Percentiles rank a stretch among this genome's conserved stretches.
Conservation (phyloP, 2,888 invertebrate genomes). For the Polydrusus cervinus region DNA sequence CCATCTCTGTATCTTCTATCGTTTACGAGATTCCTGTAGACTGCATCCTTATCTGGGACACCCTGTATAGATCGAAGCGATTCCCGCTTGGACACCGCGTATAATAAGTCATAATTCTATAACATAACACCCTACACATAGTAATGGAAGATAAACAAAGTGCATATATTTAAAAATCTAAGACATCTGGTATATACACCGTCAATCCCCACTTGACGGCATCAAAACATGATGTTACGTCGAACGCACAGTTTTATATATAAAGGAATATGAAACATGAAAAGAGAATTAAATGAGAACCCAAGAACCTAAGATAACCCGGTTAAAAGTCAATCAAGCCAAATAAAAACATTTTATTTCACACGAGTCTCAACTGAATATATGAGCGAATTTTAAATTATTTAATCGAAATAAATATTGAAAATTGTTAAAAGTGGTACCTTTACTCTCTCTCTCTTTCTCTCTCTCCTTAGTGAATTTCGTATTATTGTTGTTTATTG, state of each 20-base stretch:
- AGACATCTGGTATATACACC: slow-evolving; percentile 7
- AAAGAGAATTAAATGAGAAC: slow-evolving; percentile 6
- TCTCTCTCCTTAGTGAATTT: no score
- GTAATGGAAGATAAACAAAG: no score
- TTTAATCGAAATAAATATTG: background rate
- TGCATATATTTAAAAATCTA: no score
- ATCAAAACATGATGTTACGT: slow-evolving; percentile 19
- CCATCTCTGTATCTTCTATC: no score
- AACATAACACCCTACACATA: no score
- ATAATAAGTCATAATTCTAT: no score
- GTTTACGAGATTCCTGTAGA: no score
- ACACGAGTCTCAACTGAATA: background rate
- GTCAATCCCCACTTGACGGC: background rate
- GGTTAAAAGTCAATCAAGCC: background rate
- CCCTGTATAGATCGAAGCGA: no score
- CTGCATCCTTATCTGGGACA: no score
- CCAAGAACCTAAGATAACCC: slow-evolving; percentile 10
- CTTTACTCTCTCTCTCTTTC: no score
- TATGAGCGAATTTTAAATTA: background rate
- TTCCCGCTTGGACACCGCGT: no score
- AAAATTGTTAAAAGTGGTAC: background rate
- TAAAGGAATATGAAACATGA: slow-evolving; percentile 2
- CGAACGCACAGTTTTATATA: slow-evolving; percentile 10
- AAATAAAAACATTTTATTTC: slow-evolving; percentile 3
- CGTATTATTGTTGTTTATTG: background rate